These are phyloP conservation scores for Hydraecia micacea DNA, from an alignment of 2,888 invertebrate species.

Conservation along the genomic window DNA sequence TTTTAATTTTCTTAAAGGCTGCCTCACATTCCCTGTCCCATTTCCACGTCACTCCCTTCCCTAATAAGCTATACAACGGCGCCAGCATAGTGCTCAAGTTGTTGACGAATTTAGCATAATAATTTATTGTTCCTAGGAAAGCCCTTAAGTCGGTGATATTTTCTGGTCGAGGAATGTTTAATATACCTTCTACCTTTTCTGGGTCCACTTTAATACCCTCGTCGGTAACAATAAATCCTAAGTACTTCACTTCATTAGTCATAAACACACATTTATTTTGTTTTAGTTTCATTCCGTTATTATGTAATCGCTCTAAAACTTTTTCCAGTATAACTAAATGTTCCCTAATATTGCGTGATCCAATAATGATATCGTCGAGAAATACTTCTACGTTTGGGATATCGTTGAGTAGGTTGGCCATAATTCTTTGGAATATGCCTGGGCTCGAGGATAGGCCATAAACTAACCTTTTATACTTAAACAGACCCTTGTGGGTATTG, in stretches of 20 bases:
- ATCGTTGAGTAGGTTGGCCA: background rate
- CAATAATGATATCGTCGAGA: background rate
- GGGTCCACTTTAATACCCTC: conserved; percentile 43
- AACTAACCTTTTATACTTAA: conserved; percentile 4
- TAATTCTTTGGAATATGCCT: conserved; percentile 1
- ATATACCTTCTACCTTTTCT: conserved; percentile 27
- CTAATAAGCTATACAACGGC: conserved; percentile 13
- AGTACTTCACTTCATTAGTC: background rate
- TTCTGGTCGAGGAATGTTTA: background rate
- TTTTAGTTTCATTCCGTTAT: background rate
- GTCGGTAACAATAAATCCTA: conserved; percentile 11
- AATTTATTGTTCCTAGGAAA: conserved; percentile 17
- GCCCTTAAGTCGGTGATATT: conserved; percentile 16
- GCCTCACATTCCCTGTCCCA: conserved; percentile 8
- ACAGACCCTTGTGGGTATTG: conserved; percentile 7
- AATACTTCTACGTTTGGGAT: background rate
- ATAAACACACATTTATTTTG: background rate
- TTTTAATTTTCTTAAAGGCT: conserved; percentile 16
- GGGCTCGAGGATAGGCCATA: background rate
- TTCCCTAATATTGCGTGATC: background rate
- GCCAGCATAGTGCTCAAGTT: conserved; percentile 16
- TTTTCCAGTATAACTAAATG: background rate
- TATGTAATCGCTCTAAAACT: background rate
- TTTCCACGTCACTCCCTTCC: conserved; percentile 10
- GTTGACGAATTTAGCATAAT: conserved; percentile 17